These are phyloP conservation scores for Antidorcas marsupialis DNA, from an alignment of 2,113 vertebrate genomes.

Conservation along the genomic window DNA sequence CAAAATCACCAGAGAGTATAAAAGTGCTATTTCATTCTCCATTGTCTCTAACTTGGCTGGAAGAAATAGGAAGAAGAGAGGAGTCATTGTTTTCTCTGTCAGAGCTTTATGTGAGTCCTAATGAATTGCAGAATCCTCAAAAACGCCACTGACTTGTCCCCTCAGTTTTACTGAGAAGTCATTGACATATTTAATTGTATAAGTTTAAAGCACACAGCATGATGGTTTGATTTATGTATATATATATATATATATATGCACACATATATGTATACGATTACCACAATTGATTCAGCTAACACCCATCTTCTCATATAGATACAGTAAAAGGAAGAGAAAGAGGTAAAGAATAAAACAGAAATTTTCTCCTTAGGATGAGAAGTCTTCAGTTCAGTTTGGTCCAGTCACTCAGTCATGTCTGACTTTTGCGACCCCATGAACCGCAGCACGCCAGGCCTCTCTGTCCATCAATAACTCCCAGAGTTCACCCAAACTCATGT, in stretches of 20 bases:
- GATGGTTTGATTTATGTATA: background rate
- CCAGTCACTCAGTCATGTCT: too few species aligned
- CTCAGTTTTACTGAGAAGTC: background rate
- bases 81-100: background rate
- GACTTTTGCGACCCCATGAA: too few species aligned
- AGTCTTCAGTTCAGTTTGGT: background rate
- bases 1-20: background rate
- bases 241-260: rapidly evolving
- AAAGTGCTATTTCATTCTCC: background rate
- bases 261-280: background rate
- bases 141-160: background rate
- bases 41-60: background rate
- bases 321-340: background rate
- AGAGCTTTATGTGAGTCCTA: background rate
- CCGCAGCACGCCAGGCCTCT: too few species aligned
- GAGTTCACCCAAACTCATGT: background rate
- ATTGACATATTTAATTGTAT: background rate
- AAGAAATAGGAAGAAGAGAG: background rate
- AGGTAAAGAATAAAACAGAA: background rate
- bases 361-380: background rate
- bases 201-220: background rate
- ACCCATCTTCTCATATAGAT: background rate
- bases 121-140: background rate
- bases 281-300: background rate
- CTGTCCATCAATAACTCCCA: too few species aligned